Evolutionary conservation across 2,888 invertebrate species (phyloP).

Genomic region (Pyrrhosoma nymphula): DNA sequence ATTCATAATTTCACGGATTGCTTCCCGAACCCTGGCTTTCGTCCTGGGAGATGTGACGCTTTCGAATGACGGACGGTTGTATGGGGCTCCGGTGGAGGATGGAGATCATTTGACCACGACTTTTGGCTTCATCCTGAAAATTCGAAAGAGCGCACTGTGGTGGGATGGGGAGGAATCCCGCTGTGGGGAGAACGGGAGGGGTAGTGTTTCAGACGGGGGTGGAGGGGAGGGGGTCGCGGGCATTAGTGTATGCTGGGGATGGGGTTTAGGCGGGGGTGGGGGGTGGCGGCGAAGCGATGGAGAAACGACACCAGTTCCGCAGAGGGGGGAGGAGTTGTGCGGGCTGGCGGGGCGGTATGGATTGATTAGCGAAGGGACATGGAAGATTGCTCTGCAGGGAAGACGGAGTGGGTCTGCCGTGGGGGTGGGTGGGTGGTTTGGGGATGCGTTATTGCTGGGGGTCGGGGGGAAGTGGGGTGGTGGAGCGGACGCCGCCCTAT

Average conservation of each 20-base stretch:
- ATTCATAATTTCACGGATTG: neutral
- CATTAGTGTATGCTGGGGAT: too few relatives aligned
- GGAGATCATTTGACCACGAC: neutral
- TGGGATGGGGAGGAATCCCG: neutral
- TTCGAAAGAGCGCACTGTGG: neutral
- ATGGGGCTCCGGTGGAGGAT: neutral
- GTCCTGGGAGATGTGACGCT: neutral
- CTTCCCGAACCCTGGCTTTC: neutral
- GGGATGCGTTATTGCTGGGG: neutral
- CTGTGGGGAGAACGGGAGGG: neutral
- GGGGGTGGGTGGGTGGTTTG: neutral
- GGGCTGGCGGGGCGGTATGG: neutral
- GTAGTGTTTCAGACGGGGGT: neutral
- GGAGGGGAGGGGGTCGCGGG: neutral
- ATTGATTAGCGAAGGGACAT: conserved; percentile 26
- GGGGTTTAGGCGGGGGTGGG: neutral
- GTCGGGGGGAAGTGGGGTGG: neutral
- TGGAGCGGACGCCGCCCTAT: neutral
- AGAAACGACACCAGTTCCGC: neutral
- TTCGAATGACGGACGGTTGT: neutral
- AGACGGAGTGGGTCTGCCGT: neutral
- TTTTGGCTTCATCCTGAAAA: neutral
- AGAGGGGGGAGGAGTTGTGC: neutral
- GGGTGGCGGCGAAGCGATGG: neutral
- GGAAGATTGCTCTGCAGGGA: neutral